Conservation (phyloP, 2,888 invertebrate genomes). For the Slavum lentiscoides region DNA sequence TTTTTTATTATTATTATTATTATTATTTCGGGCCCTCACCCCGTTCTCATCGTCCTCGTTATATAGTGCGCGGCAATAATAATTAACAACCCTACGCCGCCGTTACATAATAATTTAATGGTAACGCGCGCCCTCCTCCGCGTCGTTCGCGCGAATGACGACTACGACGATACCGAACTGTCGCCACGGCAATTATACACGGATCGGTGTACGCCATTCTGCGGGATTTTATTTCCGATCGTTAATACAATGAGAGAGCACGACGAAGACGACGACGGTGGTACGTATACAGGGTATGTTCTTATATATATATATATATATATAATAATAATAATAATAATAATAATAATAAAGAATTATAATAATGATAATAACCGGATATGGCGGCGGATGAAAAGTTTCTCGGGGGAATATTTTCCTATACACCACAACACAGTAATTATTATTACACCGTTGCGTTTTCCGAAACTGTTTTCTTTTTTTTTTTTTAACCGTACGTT, state of each 20-base stretch:
- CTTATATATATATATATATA: neutral
- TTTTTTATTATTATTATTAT: neutral
- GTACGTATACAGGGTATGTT: neutral
- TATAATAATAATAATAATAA: neutral
- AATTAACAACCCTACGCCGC: constrained; percentile 27
- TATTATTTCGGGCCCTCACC: no score
- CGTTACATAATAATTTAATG: neutral
- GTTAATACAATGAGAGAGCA: constrained; percentile 36
- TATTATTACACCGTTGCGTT: constrained; percentile 8
- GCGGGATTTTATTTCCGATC: constrained; percentile 52
- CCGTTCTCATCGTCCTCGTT: neutral
- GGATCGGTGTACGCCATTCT: constrained; percentile 45
- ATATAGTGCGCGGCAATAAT: neutral
- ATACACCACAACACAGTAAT: neutral
- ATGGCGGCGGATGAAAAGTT: constrained; percentile 29
- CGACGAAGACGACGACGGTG: neutral
- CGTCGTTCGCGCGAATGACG: neutral
- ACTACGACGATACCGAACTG: constrained; percentile 1
- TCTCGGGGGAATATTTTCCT: constrained; percentile 42
- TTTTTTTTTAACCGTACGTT: constrained; percentile 32
- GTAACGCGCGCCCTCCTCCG: neutral
- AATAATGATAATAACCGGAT: constrained; percentile 7
- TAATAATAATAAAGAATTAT: constrained; percentile 24
- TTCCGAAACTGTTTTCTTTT: constrained; percentile 29
- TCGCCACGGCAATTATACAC: constrained; percentile 50